Evolutionary conservation across 2,797 vertebrate genomes (phyloP), one percentile per base, ranked within the genome.

Genomic region (Amniataba percoides): DNA sequence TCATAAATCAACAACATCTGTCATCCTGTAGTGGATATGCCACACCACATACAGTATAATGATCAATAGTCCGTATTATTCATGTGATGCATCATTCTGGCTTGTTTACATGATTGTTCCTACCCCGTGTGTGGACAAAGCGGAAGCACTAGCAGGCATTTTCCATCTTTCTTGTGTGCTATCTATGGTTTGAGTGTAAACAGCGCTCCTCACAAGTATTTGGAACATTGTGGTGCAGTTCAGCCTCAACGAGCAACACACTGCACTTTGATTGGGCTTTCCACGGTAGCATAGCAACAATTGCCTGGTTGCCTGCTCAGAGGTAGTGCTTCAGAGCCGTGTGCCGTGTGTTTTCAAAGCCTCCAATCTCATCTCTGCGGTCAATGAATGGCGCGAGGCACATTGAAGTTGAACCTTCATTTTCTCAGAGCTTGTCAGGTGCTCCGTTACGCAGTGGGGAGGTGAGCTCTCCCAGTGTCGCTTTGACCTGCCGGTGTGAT

Each of bases 251-350:
- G 40, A 90, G 88, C 86, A 78, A 87, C 84, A 74, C 81, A 39
- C 82, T 81, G 83, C 87, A 80, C 89, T 92, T 89, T 92, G 87
- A 91, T 78, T 88, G 79, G 81, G 78, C 82, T 90, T 92, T 77
- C 83, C 83, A 27, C 10, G 45, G 90, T 92, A 91, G 83, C 92
- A 76, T 93, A 93, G 92, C 93, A 93, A 93, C 91, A 87, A 91
- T 91, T 91, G 90, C 91, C 84, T 86, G 86, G 91, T 85, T 85
- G 86, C 87, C 88, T 75, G 86, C 81, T 90, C 81, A 59, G 82
- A 91, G 87, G 86, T 86, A 81, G 81, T 82, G 86, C 92, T 93
- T 89, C 83, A 86, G 81, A 87, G 80, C 83, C 11, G 48, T 77
- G 83, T 31, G 77, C 67, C 48, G 39, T 83, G 84, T 77, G 68